Conservation (phyloP, 2,797 vertebrate species). For the Macropus fuliginosus region DNA sequence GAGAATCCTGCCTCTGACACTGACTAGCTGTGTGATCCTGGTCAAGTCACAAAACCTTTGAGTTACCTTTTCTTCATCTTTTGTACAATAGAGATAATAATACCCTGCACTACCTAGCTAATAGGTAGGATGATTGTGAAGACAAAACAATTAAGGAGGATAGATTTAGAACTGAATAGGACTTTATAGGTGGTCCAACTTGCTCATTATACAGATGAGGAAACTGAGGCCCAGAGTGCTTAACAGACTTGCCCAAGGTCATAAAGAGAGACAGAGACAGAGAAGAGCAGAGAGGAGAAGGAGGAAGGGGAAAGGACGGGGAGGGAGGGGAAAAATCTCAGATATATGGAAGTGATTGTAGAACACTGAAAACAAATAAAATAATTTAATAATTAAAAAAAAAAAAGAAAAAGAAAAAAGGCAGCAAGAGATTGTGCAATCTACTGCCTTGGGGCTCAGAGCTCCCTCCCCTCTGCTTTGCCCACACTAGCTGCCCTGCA, state of each 20-base stretch:
- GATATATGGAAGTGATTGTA: no score
- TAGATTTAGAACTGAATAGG: background rate
- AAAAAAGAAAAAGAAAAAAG: background rate
- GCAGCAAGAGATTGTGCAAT: background rate
- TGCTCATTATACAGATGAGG: background rate
- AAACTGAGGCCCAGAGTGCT: no score
- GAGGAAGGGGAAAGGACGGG: no score
- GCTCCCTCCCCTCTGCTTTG: background rate
- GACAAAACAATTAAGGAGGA: background rate
- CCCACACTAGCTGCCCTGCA: background rate
- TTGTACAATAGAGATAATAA: background rate
- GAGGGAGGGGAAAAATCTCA: no score
- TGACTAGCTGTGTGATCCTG: background rate
- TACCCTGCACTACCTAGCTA: background rate
- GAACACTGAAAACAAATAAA: no score
- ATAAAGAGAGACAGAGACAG: no score
- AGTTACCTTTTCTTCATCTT: background rate
- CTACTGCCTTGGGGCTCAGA: background rate
- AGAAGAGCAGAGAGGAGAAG: no score
- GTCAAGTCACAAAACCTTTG: background rate
- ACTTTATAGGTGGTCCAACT: background rate
- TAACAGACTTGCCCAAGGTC: no score
- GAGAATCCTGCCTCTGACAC: background rate
- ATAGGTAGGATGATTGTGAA: background rate
- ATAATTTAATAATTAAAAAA: no score